Conservation (phyloP, 2,888 invertebrate species). For the Melipona bicolor region DNA sequence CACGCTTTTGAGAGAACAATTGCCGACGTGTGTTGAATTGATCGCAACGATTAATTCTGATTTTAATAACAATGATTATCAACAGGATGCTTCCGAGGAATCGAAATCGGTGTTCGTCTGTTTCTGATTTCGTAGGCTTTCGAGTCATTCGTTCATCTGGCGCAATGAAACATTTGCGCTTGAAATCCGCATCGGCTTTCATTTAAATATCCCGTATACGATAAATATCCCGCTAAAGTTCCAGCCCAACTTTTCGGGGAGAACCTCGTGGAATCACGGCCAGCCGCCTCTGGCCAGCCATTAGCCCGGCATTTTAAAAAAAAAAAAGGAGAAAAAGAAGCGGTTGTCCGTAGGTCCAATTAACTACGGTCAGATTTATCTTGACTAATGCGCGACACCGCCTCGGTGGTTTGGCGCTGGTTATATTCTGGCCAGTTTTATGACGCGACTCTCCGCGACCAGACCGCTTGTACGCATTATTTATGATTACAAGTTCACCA, state of each 20-base stretch:
- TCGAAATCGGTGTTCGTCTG: too few relatives aligned
- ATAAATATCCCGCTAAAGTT: neutral
- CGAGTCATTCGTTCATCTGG: too few relatives aligned
- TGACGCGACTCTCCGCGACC: conserved; percentile 50
- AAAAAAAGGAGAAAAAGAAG: conserved; percentile 28
- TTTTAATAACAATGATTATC: too few relatives aligned
- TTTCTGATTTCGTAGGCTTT: too few relatives aligned
- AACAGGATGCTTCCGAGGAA: too few relatives aligned
- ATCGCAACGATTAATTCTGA: too few relatives aligned
- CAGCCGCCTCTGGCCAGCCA: conserved; percentile 33
- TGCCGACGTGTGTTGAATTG: too few relatives aligned
- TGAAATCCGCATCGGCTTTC: too few relatives aligned
- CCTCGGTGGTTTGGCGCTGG: conserved; percentile 45
- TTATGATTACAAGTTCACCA: conserved; percentile 57
- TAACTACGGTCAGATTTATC: conserved; percentile 69
- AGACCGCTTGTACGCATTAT: conserved; percentile 56
- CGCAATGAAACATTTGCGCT: too few relatives aligned
- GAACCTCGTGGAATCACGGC: neutral
- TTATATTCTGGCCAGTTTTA: conserved; percentile 54
- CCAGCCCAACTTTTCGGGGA: rapidly evolving
- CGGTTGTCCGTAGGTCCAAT: conserved; percentile 59
- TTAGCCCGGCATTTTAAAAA: conserved; percentile 29
- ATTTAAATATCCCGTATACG: too few relatives aligned
- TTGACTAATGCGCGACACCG: conserved; percentile 63
- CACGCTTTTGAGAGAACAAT: too few relatives aligned